Evolutionary conservation across 2,113 vertebrate genomes (phyloP).

Genomic region (Macrotus californicus): DNA sequence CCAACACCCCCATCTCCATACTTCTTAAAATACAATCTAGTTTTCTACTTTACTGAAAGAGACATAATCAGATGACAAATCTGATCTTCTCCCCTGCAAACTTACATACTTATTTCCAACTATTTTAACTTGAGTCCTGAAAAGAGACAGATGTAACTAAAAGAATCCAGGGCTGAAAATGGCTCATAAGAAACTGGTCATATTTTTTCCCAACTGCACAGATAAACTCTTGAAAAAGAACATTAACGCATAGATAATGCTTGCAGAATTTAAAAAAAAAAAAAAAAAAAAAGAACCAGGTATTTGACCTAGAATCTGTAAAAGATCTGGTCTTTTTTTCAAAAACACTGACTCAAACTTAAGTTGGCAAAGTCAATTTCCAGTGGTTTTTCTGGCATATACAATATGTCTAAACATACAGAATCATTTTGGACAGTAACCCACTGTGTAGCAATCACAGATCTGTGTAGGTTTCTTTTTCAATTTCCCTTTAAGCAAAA

Average conservation of each 20-base stretch:
- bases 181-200: not conserved
- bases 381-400: not conserved
- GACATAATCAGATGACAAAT: not conserved
- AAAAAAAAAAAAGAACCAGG: not conserved
- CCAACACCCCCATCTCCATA: not conserved
- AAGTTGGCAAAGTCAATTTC: not conserved
- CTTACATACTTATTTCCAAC: not conserved
- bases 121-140: constrained; percentile 4
- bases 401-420: not conserved
- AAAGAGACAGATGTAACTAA: not conserved
- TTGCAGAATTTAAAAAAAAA: not conserved
- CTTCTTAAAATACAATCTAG: not conserved
- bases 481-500: not conserved
- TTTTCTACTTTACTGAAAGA: not conserved
- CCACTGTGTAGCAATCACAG: not conserved
- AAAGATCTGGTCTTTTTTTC: not conserved
- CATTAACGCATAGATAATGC: not conserved
- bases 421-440: not conserved
- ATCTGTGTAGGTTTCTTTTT: not conserved
- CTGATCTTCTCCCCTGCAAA: not conserved
- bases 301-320: not conserved
- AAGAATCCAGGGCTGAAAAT: not conserved
- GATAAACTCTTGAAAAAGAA: not conserved
- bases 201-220: not conserved
- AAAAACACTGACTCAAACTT: not conserved